Evolutionary conservation across 2,888 invertebrate species (phyloP).

Genomic region (Schrankia costaestrigalis): DNA sequence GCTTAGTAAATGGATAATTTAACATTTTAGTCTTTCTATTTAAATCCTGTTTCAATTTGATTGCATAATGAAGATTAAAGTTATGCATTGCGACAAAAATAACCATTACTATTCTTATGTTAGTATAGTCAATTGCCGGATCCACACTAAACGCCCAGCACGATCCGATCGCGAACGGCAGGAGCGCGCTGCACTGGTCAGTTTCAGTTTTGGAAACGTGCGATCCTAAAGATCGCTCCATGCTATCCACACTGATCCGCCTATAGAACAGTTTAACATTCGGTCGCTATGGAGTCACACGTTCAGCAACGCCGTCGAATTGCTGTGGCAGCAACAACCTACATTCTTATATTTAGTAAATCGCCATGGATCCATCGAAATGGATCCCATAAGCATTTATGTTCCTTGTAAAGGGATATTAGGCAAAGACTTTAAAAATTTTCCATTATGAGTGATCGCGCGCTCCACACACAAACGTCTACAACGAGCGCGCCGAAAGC

Average conservation of each 20-base stretch:
- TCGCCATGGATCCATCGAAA: conserved; percentile 9
- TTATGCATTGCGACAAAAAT: too few relatives aligned
- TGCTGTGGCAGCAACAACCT: conserved; percentile 19
- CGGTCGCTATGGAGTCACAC: too few relatives aligned
- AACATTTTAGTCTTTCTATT: conserved; percentile 7
- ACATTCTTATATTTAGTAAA: conserved; percentile 16
- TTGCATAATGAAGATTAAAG: not conserved
- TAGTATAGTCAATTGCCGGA: too few relatives aligned
- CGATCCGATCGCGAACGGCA: conserved; percentile 17
- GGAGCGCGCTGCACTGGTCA: conserved; percentile 15
- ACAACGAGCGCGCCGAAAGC: not conserved
- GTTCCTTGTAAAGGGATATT: too few relatives aligned
- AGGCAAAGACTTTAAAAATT: too few relatives aligned
- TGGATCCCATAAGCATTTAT: too few relatives aligned
- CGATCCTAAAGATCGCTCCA: conserved; percentile 8
- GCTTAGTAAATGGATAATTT: conserved; percentile 72
- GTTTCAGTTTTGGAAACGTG: too few relatives aligned
- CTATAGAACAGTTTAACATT: conserved; percentile 15
- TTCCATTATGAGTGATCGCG: too few relatives aligned
- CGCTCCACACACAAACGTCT: too few relatives aligned
- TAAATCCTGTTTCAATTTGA: not conserved
- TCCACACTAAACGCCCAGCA: conserved; percentile 12
- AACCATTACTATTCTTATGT: too few relatives aligned
- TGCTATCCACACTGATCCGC: conserved; percentile 17
- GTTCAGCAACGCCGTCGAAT: conserved; percentile 17